Evolutionary conservation across 2,113 vertebrate genomes (phyloP), one percentile per base, ranked within the genome.

Genomic region (Dicrurus megarhynchus): DNA sequence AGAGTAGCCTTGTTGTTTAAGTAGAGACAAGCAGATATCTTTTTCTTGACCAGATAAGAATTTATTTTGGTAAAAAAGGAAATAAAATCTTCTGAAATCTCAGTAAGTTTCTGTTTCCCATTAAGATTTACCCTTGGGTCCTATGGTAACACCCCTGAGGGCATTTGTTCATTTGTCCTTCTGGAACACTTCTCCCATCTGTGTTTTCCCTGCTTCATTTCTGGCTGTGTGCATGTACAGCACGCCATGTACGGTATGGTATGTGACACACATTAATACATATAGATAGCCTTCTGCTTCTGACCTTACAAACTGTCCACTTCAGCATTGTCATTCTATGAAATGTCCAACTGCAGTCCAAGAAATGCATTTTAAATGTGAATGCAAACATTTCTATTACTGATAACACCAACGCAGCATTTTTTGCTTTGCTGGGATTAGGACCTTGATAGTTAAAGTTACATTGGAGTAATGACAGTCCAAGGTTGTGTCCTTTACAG

Each of bases 321-420:
- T 97, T 97, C 95, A 97, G 95, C 95, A 96, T 13, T 96, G 96
- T 96, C 90, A 89, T 91, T 96, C 94, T 88, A 26, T 83, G 84
- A 95, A 96, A 93, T 92, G 91, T 95, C 90, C 84, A 89, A 47
- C 82, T 95, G 78, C 92, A 96, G 84, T 95, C 71, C 88, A 79
- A 97, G 91, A 97, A 97, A 94, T 96, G 95, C 93, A 96, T 97
- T 97, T 96, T 95, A 95, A 97, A 97, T 94, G 70, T 90, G 96
- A 88, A 96, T 97, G 95, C 81, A 97, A 97, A 97, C 91, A 95
- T 97, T 97, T 95, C 92, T 96, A 93, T 97, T 97, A 94, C 87
- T 92, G 87, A 96, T 96, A 97, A 95, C 87, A 97, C 91, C 87
- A 97, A 63, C 93, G 2, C 96, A 97, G 96, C 96, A 94, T 77